Evolutionary conservation across 2,888 invertebrate genomes (phyloP).

Genomic region (Brachylomia viminalis): DNA sequence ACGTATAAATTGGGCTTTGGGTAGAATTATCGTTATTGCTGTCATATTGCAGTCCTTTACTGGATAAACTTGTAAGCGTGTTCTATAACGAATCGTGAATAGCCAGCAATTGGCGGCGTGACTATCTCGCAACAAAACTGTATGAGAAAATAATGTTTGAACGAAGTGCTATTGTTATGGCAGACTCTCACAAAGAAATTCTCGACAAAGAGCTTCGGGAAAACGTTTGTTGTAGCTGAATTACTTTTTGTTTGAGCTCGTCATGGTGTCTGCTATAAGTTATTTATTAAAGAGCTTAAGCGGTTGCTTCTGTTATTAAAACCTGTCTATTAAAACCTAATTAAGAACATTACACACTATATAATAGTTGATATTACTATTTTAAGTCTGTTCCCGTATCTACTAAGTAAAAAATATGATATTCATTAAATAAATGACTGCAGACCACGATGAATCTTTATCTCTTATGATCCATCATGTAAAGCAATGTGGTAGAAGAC

Average conservation of each 20-base stretch:
- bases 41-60: conserved; percentile 47
- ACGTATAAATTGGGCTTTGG: conserved; percentile 59
- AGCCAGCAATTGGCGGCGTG: conserved; percentile 76
- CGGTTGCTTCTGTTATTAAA: background rate
- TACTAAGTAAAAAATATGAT: too few relatives aligned
- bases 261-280: conserved; percentile 45
- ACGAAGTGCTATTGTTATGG: conserved; percentile 80
- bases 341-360: too few relatives aligned
- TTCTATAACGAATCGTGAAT: conserved; percentile 78
- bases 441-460: background rate
- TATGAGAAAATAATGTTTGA: conserved; percentile 81
- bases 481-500: conserved; percentile 15
- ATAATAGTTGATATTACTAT: too few relatives aligned
- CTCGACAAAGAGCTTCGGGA: conserved; percentile 73
- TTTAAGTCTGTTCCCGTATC: too few relatives aligned
- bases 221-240: conserved; percentile 73
- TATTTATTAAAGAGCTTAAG: conserved; percentile 39
- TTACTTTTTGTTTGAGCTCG: conserved; percentile 71
- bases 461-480: conserved; percentile 11
- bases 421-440: too few relatives aligned
- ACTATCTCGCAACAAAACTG: conserved; percentile 76
- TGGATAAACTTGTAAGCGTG: conserved; percentile 67
- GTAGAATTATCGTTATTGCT: conserved; percentile 61
- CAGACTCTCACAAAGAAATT: conserved; percentile 74
- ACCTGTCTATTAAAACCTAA: too few relatives aligned